A percentile compares a stretch with the other conserved stretches of the same genome.
Evolutionary conservation across 2,113 vertebrate genomes (phyloP).

Genomic region (Meleagris gallopavo): DNA sequence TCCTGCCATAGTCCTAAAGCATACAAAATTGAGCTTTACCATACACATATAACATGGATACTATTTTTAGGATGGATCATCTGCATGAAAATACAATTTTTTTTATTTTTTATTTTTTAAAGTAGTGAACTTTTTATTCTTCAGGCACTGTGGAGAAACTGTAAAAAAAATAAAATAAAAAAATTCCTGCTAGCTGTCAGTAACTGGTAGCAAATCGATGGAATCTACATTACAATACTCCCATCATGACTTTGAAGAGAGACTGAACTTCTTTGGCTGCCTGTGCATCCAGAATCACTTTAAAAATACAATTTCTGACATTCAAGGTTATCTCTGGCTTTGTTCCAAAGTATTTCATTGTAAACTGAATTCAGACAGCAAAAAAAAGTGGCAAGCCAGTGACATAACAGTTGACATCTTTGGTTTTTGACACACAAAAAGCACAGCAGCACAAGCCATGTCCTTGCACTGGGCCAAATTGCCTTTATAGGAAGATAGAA

Average conservation of each 20-base stretch:
- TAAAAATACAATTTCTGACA: conserved; percentile 33
- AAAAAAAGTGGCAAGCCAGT: background rate
- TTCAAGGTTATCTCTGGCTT: conserved; percentile 14
- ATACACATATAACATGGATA: conserved; percentile 7
- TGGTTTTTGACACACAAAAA: background rate
- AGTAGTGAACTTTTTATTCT: background rate
- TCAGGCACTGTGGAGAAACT: conserved; percentile 1
- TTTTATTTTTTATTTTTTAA: too few relatives aligned
- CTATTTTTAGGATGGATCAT: conserved; percentile 3
- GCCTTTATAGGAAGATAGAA: background rate
- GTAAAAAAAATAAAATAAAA: background rate
- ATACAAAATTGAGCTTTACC: background rate
- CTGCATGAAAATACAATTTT: conserved; percentile 5
- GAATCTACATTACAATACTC: conserved; percentile 57
- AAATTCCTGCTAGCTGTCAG: conserved; percentile 42
- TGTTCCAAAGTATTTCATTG: background rate
- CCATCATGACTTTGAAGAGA: conserved; percentile 50
- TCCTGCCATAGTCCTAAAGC: background rate
- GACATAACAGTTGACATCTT: background rate
- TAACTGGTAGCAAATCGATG: conserved; percentile 47
- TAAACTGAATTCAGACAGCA: background rate
- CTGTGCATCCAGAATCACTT: conserved; percentile 30
- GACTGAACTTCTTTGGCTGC: conserved; percentile 7
- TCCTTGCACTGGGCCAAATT: background rate
- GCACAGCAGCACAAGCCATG: background rate